Conservation (phyloP, 2,113 vertebrate genomes). For the Desmodus rotundus region DNA sequence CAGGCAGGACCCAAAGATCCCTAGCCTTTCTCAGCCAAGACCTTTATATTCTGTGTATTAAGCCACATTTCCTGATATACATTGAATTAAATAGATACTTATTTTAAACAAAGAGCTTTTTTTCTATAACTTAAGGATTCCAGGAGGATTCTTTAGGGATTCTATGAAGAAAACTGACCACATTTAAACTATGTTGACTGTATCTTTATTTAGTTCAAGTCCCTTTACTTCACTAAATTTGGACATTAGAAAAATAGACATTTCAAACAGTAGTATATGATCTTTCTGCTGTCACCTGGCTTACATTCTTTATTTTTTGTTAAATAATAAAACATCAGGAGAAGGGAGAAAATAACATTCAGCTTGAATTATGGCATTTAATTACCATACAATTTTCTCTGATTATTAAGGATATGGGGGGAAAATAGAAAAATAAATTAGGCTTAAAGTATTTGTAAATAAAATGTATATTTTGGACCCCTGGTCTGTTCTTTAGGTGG, state of each 20-base stretch:
- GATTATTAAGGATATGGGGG: not conserved
- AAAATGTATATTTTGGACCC: slow-evolving; percentile 5
- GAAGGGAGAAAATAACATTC: not conserved
- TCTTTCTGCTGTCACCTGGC: not conserved
- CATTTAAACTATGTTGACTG: not conserved
- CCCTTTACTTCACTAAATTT: not conserved
- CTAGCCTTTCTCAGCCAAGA: not conserved
- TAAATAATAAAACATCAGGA: not conserved
- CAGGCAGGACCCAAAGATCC: not conserved
- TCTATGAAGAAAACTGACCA: not conserved
- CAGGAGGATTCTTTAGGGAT: not conserved
- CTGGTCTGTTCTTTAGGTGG: not conserved
- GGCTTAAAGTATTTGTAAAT: not conserved
- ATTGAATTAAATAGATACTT: not conserved
- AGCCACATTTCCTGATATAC: not conserved
- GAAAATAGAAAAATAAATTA: not conserved
- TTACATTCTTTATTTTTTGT: not conserved
- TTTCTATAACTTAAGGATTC: slow-evolving; percentile 14
- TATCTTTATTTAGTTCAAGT: not conserved
- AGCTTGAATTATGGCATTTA: not conserved
- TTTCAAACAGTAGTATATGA: not conserved
- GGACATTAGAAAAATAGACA: not conserved
- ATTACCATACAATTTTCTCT: not conserved
- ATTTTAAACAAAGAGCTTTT: not conserved
- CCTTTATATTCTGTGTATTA: not conserved